Evolutionary conservation across 2,797 vertebrate species (phyloP).

Genomic region (Urosaurus nigricauda): DNA sequence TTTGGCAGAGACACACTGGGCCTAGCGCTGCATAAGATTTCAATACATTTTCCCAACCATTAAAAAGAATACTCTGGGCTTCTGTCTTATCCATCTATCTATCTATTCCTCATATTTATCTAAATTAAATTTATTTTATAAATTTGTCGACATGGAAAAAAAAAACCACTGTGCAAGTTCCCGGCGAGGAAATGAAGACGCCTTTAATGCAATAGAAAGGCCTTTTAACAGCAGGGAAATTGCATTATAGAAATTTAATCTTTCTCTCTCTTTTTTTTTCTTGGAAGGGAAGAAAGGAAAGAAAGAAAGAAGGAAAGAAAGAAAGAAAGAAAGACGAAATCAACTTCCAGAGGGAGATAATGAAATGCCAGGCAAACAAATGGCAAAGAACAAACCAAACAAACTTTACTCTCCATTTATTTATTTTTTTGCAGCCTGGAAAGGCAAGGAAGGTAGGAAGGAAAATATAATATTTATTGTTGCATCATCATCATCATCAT

Average conservation of each 20-base stretch:
- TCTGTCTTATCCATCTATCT: too few relatives aligned
- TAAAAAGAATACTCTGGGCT: slow-evolving; percentile 42
- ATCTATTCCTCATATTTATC: too few relatives aligned
- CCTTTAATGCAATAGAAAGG: slow-evolving; percentile 41
- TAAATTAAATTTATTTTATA: too few relatives aligned
- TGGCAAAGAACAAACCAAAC: not conserved
- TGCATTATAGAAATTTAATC: slow-evolving; percentile 44
- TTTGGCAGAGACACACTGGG: slow-evolving; percentile 46
- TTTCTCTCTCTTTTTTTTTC: slow-evolving; percentile 14
- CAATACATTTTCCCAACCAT: slow-evolving; percentile 62
- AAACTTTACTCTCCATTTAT: not conserved
- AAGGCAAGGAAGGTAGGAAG: not conserved
- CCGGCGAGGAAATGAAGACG: slow-evolving; percentile 34
- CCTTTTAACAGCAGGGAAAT: slow-evolving; percentile 48
- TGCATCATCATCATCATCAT: too few relatives aligned
- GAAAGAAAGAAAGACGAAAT: too few relatives aligned
- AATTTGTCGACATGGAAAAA: not conserved
- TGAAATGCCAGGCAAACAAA: slow-evolving; percentile 31
- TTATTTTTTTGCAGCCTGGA: not conserved
- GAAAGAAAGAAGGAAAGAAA: too few relatives aligned
- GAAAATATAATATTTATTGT: not conserved
- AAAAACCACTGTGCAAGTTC: not conserved
- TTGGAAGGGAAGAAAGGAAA: not conserved
- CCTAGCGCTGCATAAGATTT: slow-evolving; percentile 54
- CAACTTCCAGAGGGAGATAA: not conserved